Evolutionary conservation across 2,888 invertebrate species (phyloP).

Genomic region (Melangyna quadrimaculata): DNA sequence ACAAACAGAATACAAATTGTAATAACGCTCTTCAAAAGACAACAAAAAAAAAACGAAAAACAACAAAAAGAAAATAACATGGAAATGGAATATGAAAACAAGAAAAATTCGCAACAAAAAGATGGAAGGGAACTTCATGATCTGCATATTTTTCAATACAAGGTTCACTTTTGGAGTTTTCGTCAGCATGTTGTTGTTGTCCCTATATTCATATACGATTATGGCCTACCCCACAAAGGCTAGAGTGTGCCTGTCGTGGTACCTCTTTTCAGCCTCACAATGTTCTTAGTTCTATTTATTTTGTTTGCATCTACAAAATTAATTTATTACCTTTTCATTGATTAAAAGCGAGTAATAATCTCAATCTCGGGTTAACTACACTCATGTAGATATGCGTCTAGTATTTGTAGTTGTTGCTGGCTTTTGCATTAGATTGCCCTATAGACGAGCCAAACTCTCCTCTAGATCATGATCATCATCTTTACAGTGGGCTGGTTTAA

Average conservation of each 20-base stretch:
- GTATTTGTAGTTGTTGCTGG: background rate
- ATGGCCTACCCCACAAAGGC: background rate
- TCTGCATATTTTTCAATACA: slow-evolving; percentile 52
- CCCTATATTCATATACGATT: background rate
- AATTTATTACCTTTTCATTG: slow-evolving; percentile 66
- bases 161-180: slow-evolving; percentile 1
- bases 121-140: slow-evolving; percentile 30
- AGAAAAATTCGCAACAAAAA: slow-evolving; percentile 8
- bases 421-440: background rate
- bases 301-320: slow-evolving; percentile 42
- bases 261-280: background rate
- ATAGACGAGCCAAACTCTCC: background rate
- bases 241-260: background rate
- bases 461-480: background rate
- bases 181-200: background rate
- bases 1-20: background rate
- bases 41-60: slow-evolving; percentile 1
- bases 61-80: slow-evolving; percentile 18
- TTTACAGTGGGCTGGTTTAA: background rate
- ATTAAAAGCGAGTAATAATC: slow-evolving; percentile 66
- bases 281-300: background rate
- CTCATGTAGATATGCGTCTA: slow-evolving; percentile 40
- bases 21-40: background rate
- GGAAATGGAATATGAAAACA: slow-evolving; percentile 52
- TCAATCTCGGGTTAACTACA: slow-evolving; percentile 51